Evolutionary conservation across 2,113 vertebrate genomes (phyloP).

Genomic region (Pteropus alecto): DNA sequence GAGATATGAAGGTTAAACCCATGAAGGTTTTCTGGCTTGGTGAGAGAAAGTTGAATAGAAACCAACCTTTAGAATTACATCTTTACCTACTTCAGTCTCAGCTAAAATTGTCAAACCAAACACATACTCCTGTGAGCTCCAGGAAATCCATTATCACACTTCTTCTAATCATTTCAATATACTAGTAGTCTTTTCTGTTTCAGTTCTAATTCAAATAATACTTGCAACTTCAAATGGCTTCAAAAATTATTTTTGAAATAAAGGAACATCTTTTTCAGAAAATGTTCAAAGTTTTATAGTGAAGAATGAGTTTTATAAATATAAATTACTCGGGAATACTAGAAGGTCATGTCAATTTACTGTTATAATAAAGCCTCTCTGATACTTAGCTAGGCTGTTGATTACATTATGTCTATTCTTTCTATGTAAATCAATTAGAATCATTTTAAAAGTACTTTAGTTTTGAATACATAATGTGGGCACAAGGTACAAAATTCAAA

Average conservation of each 20-base stretch:
- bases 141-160: conserved; percentile 20
- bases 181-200: conserved; percentile 32
- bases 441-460: background rate
- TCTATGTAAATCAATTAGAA: background rate
- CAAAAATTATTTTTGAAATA: conserved; percentile 42
- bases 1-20: background rate
- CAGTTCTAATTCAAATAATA: conserved; percentile 46
- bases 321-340: background rate
- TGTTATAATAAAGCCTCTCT: background rate
- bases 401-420: background rate
- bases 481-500: background rate
- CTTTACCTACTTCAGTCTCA: conserved; percentile 10
- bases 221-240: conserved; percentile 60
- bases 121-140: background rate
- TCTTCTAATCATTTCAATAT: conserved; percentile 53
- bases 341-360: background rate
- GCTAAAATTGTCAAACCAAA: background rate
- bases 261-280: background rate
- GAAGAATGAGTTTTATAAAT: conserved; percentile 21
- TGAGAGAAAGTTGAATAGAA: background rate
- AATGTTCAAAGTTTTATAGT: background rate
- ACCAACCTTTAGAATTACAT: background rate
- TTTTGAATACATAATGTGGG: background rate
- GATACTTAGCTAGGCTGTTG: background rate
- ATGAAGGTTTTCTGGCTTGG: background rate